A percentile compares a stretch with the other conserved stretches of the same genome.
Evolutionary conservation across 1,140 invertebrate genomes (phyloP).

Genomic region (Ectropis grisescens): DNA sequence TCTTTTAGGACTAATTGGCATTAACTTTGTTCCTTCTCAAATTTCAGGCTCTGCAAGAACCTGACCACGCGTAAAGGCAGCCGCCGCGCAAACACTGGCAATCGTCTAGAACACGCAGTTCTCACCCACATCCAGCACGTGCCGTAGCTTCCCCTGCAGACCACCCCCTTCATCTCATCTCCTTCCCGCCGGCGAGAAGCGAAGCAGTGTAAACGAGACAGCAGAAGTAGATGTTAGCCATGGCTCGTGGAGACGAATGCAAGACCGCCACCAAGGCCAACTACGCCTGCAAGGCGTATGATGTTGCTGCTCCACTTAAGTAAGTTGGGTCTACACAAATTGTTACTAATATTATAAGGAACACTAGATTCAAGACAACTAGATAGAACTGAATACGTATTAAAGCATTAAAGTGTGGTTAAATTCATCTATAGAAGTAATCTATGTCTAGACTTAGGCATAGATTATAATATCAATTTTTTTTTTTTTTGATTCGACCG

Average conservation of each 20-base stretch:
- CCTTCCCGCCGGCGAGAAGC: constrained; percentile 25
- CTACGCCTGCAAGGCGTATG: constrained; percentile 44
- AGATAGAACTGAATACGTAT: no score
- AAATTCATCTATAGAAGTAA: no score
- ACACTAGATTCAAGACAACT: no score
- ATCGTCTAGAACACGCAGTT: constrained; percentile 82
- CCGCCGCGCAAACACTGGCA: constrained; percentile 81
- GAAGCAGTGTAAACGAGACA: constrained; percentile 17
- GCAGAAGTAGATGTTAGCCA: constrained; percentile 18
- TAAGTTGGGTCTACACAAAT: no score
- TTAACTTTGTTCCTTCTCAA: no score
- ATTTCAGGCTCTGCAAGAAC: constrained; percentile 80
- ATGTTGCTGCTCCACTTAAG: constrained; percentile 43
- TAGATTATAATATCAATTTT: no score
- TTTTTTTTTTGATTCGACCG: no score
- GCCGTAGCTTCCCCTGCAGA: constrained; percentile 71
- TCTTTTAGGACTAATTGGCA: no score
- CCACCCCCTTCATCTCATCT: constrained; percentile 22
- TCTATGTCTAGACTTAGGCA: no score
- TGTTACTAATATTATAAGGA: no score
- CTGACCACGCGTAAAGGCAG: constrained; percentile 81
- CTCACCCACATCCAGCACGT: constrained; percentile 86
- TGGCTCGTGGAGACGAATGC: constrained; percentile 59
- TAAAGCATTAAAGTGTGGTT: no score
- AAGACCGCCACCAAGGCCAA: constrained; percentile 52